Conservation (phyloP, 1,140 invertebrate genomes). For the Drosophila orena region DNA sequence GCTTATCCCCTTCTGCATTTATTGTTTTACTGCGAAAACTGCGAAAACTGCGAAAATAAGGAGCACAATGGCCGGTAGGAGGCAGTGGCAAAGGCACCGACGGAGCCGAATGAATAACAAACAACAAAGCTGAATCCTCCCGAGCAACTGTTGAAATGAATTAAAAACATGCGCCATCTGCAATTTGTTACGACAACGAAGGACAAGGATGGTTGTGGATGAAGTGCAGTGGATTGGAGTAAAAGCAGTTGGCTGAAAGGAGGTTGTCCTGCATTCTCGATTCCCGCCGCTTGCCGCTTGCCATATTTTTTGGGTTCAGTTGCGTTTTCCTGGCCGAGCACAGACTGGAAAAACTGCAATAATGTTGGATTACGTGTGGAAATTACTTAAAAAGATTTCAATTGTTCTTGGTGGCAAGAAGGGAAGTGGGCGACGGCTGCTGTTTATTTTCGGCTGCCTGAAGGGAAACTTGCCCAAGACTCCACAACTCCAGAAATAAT, state of each 20-base stretch:
- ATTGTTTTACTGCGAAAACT: slow-evolving; percentile 53
- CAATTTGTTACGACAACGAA: slow-evolving; percentile 71
- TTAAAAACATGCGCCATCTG: slow-evolving; percentile 81
- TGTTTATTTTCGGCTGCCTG: slow-evolving; percentile 71
- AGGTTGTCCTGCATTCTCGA: slow-evolving; percentile 35
- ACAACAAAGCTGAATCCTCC: slow-evolving; percentile 41
- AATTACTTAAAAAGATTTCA: slow-evolving; percentile 84
- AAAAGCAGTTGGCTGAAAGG: slow-evolving; percentile 3
- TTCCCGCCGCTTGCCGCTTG: slow-evolving; percentile 29
- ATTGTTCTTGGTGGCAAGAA: slow-evolving; percentile 55
- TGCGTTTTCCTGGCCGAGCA: slow-evolving; percentile 40
- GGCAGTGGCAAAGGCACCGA: not conserved
- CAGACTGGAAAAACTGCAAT: slow-evolving; percentile 62
- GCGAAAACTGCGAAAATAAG: slow-evolving; percentile 22
- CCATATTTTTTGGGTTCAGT: slow-evolving; percentile 54
- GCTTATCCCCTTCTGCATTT: slow-evolving; percentile 50
- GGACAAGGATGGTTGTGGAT: slow-evolving; percentile 11
- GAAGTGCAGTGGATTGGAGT: not conserved
- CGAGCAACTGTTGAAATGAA: slow-evolving; percentile 70
- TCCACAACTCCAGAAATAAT: slow-evolving; percentile 73
- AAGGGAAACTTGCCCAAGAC: slow-evolving; percentile 54
- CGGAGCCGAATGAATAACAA: slow-evolving; percentile 39
- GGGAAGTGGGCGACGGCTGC: slow-evolving; percentile 59
- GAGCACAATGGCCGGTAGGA: not conserved
- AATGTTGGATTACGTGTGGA: slow-evolving; percentile 84